These are phyloP conservation scores for Tetranychus piercei DNA, from an alignment of 2,888 invertebrate genomes.

Conservation along the genomic window DNA sequence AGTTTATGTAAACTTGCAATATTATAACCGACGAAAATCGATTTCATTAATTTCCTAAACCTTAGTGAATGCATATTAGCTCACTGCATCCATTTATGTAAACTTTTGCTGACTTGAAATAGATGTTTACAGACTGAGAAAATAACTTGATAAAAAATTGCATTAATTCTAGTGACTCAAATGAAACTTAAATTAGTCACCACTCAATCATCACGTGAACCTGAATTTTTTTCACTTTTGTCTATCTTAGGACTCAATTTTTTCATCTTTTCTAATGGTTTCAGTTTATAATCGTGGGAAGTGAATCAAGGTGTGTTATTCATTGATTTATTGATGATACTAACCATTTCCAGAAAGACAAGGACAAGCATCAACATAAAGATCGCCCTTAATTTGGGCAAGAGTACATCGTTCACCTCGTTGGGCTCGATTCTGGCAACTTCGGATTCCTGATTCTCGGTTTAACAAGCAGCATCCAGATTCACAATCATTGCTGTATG, in stretches of 20 bases:
- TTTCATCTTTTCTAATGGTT: background rate
- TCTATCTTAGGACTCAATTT: background rate
- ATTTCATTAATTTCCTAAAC: no score
- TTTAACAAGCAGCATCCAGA: conserved; percentile 22
- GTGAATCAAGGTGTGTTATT: background rate
- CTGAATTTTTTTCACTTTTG: background rate
- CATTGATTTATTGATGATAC: background rate
- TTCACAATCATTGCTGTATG: conserved; percentile 21
- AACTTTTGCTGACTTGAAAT: no score
- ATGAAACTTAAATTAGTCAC: no score
- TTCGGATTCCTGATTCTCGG: conserved; percentile 20
- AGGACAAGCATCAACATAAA: conserved; percentile 24
- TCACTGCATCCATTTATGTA: no score
- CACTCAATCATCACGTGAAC: no score
- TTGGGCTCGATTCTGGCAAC: conserved; percentile 21
- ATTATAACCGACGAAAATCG: no score
- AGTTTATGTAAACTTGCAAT: no score
- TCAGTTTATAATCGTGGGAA: background rate
- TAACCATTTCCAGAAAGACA: conserved; percentile 14
- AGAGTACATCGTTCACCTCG: conserved; percentile 21
- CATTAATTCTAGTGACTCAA: no score
- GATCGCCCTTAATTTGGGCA: conserved; percentile 21
- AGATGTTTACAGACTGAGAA: no score
- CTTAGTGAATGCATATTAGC: no score
- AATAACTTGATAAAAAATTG: no score